Evolutionary conservation across 2,113 vertebrate species (phyloP).

Genomic region (Synodontis membranacea): DNA sequence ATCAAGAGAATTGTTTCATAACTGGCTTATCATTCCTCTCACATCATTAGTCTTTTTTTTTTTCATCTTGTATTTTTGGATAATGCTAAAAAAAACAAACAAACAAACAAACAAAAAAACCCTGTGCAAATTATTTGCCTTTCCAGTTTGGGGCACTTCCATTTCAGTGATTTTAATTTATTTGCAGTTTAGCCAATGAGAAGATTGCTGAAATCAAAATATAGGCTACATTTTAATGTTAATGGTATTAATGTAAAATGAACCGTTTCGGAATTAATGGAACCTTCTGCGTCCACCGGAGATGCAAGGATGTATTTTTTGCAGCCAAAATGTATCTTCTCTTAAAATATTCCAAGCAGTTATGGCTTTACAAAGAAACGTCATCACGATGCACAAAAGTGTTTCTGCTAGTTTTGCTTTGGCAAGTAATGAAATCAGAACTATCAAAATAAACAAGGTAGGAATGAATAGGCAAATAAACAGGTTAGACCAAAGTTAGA

Average conservation of each 20-base stretch:
- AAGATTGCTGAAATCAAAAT: constrained; percentile 4
- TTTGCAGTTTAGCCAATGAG: neutral
- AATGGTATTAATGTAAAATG: neutral
- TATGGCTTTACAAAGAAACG: constrained; percentile 51
- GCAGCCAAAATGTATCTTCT: constrained; percentile 23
- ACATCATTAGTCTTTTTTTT: constrained; percentile 8
- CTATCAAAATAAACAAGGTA: constrained; percentile 27
- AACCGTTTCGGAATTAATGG: neutral
- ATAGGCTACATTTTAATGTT: neutral
- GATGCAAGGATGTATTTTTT: constrained; percentile 15
- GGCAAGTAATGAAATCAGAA: constrained; percentile 52
- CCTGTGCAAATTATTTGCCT: constrained; percentile 13
- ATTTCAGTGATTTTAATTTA: neutral
- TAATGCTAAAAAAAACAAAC: neutral
- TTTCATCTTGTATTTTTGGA: constrained; percentile 15
- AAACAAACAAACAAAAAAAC: neutral
- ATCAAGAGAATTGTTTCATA: neutral
- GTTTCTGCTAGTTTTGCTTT: constrained; percentile 48
- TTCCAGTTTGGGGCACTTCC: neutral
- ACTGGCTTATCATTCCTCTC: constrained; percentile 26
- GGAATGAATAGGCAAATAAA: constrained; percentile 39
- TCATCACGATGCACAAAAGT: constrained; percentile 35
- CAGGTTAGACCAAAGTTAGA: constrained; percentile 20
- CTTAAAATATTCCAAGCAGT: constrained; percentile 25
- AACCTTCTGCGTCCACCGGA: neutral